Evolutionary conservation across 2,113 vertebrate genomes (phyloP).

Genomic region (Stigmatopora argus): DNA sequence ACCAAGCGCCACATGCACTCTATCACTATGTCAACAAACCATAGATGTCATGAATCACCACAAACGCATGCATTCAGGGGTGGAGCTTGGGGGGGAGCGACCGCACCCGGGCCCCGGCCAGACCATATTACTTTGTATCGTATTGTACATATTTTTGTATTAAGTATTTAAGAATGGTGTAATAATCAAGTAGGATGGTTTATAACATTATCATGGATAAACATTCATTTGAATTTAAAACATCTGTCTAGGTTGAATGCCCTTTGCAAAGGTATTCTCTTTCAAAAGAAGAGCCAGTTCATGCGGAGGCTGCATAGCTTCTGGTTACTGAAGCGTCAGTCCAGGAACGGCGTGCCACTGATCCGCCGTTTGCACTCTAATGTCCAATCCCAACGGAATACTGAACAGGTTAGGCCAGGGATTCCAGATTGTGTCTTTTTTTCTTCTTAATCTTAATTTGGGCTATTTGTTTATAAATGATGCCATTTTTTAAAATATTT

Average conservation of each 20-base stretch:
- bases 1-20: too few species aligned
- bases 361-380: slow-evolving; percentile 86
- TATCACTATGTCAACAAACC: too few species aligned
- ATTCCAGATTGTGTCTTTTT: not conserved
- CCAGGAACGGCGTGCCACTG: slow-evolving; percentile 89
- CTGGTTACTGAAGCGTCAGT: slow-evolving; percentile 94
- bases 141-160: too few species aligned
- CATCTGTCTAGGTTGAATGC: slow-evolving; percentile 80
- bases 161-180: too few species aligned
- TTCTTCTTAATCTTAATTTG: not conserved
- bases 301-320: slow-evolving; percentile 93
- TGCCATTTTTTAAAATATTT: not conserved
- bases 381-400: slow-evolving; percentile 81
- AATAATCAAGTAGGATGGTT: not conserved
- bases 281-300: slow-evolving; percentile 95
- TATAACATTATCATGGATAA: not conserved
- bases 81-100: too few species aligned
- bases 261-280: slow-evolving; percentile 85
- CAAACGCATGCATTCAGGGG: too few species aligned
- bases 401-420: slow-evolving; percentile 77
- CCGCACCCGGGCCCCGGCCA: too few species aligned
- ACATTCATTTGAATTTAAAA: slow-evolving; percentile 6
- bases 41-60: too few species aligned
- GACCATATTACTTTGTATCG: too few species aligned
- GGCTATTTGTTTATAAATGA: not conserved